phyloP scores from a whole-genome alignment of 2,888 invertebrate genomes.

The Girardia tigrina region DNA sequence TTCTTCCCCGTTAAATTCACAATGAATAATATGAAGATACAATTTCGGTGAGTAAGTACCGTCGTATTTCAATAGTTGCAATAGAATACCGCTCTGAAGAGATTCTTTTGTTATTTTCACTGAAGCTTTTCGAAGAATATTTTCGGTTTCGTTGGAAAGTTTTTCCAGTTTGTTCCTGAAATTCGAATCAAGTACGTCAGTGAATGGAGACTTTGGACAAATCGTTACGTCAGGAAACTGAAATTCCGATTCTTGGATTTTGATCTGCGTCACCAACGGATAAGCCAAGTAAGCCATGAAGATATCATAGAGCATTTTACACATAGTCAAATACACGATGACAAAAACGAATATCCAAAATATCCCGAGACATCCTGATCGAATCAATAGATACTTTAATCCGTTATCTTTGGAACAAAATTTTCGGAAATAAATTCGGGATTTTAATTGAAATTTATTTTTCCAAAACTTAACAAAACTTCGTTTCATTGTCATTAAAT shows the following conservation, averaged over 20 bases:
- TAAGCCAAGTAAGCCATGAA: neutral
- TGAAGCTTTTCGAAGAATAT: neutral
- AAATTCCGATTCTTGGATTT: neutral
- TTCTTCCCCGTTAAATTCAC: neutral
- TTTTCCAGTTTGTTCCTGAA: neutral
- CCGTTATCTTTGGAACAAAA: neutral
- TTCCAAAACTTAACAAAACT: neutral
- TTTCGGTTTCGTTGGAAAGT: neutral
- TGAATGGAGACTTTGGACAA: slow-evolving; percentile 2
- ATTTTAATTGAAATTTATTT: neutral
- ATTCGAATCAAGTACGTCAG: neutral
- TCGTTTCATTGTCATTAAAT: no score
- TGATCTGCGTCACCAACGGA: neutral
- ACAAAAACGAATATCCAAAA: neutral
- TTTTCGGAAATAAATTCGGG: neutral
- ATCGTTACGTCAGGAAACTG: slow-evolving; percentile 14
- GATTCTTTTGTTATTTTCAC: slow-evolving; percentile 2
- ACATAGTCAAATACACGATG: neutral
- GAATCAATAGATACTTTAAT: neutral
- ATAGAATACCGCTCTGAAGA: neutral
- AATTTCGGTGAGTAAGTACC: neutral
- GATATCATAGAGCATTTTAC: neutral
- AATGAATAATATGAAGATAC: neutral
- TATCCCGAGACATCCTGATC: neutral
- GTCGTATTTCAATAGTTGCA: neutral